phyloP scores from a whole-genome alignment of 2,888 invertebrate genomes.

The Heliconius sara region DNA sequence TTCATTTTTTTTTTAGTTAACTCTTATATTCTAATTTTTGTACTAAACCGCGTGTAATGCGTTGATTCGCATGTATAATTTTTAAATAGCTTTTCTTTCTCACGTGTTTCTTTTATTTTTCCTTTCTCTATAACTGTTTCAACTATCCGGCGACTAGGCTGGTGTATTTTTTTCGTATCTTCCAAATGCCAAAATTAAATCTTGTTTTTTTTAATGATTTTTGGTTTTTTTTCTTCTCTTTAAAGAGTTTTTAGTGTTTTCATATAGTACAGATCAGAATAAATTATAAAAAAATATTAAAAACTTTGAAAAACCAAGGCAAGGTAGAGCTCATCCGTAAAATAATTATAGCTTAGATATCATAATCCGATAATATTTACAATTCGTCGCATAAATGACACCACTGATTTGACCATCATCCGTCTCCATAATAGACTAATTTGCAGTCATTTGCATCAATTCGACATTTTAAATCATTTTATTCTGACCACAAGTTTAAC shows the following conservation, averaged over 20 bases:
- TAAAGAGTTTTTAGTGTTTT: too few relatives aligned
- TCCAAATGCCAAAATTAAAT: not conserved
- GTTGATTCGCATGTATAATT: slow-evolving; percentile 4
- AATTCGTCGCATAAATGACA: slow-evolving; percentile 25
- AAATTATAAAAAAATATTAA: not conserved
- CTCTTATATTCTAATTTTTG: slow-evolving; percentile 39
- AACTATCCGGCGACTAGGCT: not conserved
- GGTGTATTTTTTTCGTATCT: not conserved
- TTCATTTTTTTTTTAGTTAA: slow-evolving; percentile 35
- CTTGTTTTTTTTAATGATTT: too few relatives aligned
- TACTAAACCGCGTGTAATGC: slow-evolving; percentile 7
- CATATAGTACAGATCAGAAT: too few relatives aligned
- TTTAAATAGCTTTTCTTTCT: slow-evolving; percentile 6
- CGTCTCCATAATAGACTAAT: slow-evolving; percentile 9
- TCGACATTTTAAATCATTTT: slow-evolving; percentile 13
- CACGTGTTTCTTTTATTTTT: not conserved
- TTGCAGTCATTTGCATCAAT: slow-evolving; percentile 17
- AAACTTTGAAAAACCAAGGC: not conserved
- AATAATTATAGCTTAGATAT: slow-evolving; percentile 41
- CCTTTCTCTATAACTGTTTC: not conserved
- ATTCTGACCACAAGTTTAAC: slow-evolving; percentile 14
- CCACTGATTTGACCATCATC: slow-evolving; percentile 22
- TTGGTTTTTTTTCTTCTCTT: too few relatives aligned
- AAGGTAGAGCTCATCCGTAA: slow-evolving; percentile 9
- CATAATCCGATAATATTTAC: slow-evolving; percentile 32